Evolutionary conservation across 2,888 invertebrate species (phyloP).

Genomic region (Herminia tarsipennalis): DNA sequence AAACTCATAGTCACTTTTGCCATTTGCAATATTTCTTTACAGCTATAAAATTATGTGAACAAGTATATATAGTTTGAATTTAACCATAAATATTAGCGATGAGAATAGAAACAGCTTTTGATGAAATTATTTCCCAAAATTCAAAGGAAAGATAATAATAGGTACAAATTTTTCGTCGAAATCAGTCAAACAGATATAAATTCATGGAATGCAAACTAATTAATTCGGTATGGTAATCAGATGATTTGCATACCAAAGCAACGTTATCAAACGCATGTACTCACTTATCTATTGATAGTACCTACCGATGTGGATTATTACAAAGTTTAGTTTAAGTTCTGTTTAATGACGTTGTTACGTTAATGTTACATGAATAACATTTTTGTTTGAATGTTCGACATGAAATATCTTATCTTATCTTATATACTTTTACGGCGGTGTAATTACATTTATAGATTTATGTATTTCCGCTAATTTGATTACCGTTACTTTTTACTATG

Average conservation of each 20-base stretch:
- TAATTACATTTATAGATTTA: too few species aligned
- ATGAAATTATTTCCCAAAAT: neutral
- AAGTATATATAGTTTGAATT: too few species aligned
- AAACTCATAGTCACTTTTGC: too few species aligned
- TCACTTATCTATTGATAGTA: slow-evolving; percentile 9
- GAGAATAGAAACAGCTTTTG: too few species aligned
- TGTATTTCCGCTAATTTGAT: too few species aligned
- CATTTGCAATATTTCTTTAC: too few species aligned
- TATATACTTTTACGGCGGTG: too few species aligned
- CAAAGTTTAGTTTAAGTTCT: neutral
- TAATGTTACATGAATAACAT: neutral
- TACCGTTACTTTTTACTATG: too few species aligned
- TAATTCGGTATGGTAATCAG: slow-evolving; percentile 32
- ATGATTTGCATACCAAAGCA: slow-evolving; percentile 41
- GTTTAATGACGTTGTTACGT: neutral
- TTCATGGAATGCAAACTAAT: slow-evolving; percentile 41
- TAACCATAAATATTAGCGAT: too few species aligned
- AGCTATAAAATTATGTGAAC: too few species aligned
- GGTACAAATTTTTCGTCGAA: slow-evolving; percentile 22
- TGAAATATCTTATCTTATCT: too few species aligned
- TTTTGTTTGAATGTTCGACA: neutral
- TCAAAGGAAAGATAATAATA: neutral
- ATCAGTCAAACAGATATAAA: slow-evolving; percentile 30
- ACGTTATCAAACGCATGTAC: slow-evolving; percentile 26
- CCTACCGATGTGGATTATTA: neutral